phyloP scores from a whole-genome alignment of 2,113 vertebrate genomes.

The Pan paniscus region DNA sequence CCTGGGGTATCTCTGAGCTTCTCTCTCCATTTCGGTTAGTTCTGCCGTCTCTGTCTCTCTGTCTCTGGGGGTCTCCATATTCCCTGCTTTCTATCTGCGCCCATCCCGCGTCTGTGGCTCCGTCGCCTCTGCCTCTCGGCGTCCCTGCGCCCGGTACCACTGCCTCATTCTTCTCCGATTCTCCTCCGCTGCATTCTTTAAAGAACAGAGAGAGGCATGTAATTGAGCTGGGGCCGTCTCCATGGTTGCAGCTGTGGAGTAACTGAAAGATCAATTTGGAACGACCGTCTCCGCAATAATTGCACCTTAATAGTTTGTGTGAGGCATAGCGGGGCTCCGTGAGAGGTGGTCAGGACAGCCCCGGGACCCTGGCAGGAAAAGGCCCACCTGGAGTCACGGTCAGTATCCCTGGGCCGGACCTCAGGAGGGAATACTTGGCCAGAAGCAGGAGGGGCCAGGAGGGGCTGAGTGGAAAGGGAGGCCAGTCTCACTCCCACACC shows the following conservation, averaged over 20 bases:
- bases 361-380: not conserved
- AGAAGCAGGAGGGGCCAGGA: not conserved
- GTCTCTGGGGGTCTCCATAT: not conserved
- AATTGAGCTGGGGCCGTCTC: constrained; percentile 72
- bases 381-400: not conserved
- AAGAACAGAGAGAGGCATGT: constrained; percentile 68
- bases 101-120: not conserved
- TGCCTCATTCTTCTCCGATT: not conserved
- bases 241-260: constrained; percentile 71
- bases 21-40: not conserved
- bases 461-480: not conserved
- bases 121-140: not conserved
- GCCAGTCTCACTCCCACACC: not conserved
- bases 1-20: not conserved
- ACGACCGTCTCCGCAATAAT: constrained; percentile 56
- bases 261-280: constrained; percentile 69
- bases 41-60: not conserved
- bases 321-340: not conserved
- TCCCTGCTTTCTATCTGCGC: not conserved
- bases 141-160: not conserved
- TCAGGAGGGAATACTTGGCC: not conserved
- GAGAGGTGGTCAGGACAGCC: not conserved
- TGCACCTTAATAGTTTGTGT: constrained; percentile 63
- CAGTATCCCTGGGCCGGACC: not conserved
- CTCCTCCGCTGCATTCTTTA: constrained; percentile 59